Percentiles rank a stretch among this genome's conserved stretches.
These are phyloP conservation scores for Congeria kusceri DNA, from an alignment of 2,888 invertebrate genomes.

Conservation along the genomic window DNA sequence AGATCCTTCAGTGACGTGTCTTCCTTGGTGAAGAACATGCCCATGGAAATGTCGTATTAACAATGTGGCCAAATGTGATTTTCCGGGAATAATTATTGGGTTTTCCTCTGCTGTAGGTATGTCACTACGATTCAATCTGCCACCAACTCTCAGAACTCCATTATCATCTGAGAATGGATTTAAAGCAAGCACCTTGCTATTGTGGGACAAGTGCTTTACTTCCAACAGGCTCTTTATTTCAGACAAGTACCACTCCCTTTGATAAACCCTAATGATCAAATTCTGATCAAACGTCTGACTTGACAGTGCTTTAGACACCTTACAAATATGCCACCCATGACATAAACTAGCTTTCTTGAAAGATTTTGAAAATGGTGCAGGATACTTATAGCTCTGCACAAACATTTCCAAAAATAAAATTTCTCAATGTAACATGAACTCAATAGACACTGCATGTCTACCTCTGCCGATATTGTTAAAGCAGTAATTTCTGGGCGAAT, in stretches of 20 bases:
- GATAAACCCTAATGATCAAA: conserved; percentile 33
- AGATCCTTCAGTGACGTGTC: conserved; percentile 5
- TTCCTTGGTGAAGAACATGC: conserved; percentile 8
- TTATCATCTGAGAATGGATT: conserved; percentile 45
- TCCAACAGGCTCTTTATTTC: conserved; percentile 23
- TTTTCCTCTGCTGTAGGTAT: conserved; percentile 15
- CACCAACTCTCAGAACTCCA: conserved; percentile 52
- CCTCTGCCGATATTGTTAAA: conserved; percentile 15
- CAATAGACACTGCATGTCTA: background rate
- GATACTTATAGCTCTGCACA: conserved; percentile 11
- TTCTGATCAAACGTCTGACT: conserved; percentile 10
- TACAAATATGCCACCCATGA: conserved; percentile 35
- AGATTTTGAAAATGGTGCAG: conserved; percentile 14
- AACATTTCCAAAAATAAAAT: conserved; percentile 35
- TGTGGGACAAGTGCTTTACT: background rate
- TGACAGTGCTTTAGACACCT: background rate
- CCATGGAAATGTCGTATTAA: conserved; percentile 21
- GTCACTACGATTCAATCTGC: conserved; percentile 22
- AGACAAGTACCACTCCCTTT: conserved; percentile 17
- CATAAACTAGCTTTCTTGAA: conserved; percentile 4
- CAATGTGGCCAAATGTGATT: conserved; percentile 37
- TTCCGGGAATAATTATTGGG: conserved; percentile 48
- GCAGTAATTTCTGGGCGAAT: conserved; percentile 21
- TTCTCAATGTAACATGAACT: conserved; percentile 12
- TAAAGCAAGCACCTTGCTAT: conserved; percentile 27